Conservation (phyloP, 2,888 invertebrate species). For the Lepidocyrtinus sp. region DNA sequence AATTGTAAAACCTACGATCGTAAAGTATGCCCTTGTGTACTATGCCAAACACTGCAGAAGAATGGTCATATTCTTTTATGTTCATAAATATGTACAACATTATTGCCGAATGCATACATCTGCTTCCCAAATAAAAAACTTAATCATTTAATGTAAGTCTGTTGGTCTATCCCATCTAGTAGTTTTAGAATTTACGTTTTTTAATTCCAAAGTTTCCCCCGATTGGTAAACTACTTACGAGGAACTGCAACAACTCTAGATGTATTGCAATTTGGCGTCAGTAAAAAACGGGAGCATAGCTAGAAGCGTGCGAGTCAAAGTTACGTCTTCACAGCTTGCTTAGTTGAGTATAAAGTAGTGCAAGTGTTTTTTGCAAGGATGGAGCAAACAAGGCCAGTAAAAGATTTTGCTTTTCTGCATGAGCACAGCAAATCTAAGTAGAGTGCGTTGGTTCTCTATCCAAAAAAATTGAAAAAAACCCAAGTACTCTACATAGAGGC, state of each 20-base stretch:
- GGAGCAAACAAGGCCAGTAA: constrained; percentile 32
- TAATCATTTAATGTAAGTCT: constrained; percentile 10
- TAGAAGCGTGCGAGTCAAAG: constrained; percentile 19
- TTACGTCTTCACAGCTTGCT: constrained; percentile 39
- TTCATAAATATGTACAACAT: too few species aligned
- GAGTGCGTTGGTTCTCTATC: background rate
- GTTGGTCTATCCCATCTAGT: background rate
- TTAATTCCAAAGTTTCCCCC: constrained; percentile 28
- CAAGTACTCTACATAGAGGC: too few species aligned
- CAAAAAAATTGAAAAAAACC: background rate
- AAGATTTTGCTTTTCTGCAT: background rate
- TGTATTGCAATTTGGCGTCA: constrained; percentile 14
- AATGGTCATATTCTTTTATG: too few species aligned
- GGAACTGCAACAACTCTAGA: constrained; percentile 28
- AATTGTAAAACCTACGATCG: too few species aligned
- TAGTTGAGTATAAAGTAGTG: too few species aligned
- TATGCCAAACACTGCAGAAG: too few species aligned
- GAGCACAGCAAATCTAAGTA: background rate
- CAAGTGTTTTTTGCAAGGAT: constrained; percentile 38
- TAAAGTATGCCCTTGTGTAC: too few species aligned
- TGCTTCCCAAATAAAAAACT: constrained; percentile 13
- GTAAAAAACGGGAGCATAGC: constrained; percentile 30
- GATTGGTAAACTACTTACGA: too few species aligned
- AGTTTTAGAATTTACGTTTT: background rate
- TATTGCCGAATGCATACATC: too few species aligned